phyloP scores from a whole-genome alignment of 2,113 vertebrate species.

The Echinops telfairi region DNA sequence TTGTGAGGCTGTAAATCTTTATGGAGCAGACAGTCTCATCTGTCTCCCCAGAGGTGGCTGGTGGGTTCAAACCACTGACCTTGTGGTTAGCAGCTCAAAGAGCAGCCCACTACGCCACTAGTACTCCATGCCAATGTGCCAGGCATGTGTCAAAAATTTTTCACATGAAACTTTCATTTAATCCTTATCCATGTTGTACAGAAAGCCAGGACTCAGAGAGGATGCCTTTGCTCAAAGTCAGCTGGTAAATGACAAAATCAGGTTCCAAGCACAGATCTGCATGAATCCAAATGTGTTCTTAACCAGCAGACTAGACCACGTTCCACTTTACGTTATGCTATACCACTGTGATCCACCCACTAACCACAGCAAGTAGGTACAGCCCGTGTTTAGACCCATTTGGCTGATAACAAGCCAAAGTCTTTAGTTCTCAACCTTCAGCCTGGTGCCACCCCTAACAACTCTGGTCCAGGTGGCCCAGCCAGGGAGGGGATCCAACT shows the following conservation, averaged over 20 bases:
- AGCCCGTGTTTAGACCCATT: neutral
- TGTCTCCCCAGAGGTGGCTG: no score
- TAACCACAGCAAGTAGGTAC: neutral
- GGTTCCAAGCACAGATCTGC: neutral
- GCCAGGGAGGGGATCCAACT: neutral
- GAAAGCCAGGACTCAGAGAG: neutral
- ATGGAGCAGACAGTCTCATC: no score
- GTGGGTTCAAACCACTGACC: no score
- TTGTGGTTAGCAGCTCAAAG: no score
- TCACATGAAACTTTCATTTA: neutral
- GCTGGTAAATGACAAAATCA: neutral
- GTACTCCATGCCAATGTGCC: neutral
- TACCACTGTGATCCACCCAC: neutral
- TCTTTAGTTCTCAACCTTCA: neutral
- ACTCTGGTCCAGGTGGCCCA: neutral
- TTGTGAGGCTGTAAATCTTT: no score
- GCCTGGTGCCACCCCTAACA: neutral
- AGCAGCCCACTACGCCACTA: no score
- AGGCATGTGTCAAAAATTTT: neutral
- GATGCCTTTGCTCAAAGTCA: neutral
- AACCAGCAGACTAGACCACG: neutral
- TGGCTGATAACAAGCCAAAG: neutral
- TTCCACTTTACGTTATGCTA: neutral
- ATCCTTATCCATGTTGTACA: neutral
- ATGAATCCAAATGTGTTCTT: neutral